These are phyloP conservation scores for Pheosia gnoma DNA, from an alignment of 2,888 invertebrate genomes.

Conservation along the genomic window DNA sequence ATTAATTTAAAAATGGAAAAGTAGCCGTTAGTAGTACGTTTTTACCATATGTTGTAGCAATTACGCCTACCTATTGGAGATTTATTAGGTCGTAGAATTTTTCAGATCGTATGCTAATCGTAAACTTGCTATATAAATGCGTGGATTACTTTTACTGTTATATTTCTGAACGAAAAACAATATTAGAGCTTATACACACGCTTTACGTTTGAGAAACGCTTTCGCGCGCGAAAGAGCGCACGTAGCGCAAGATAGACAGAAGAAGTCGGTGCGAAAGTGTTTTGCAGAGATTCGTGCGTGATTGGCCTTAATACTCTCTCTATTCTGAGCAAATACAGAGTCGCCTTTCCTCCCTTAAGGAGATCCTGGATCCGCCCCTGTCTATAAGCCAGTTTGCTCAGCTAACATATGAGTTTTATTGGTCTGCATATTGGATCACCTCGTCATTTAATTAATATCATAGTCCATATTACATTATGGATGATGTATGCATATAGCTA, in stretches of 20 bases:
- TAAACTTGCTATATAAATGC: neutral
- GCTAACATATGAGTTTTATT: constrained; percentile 3
- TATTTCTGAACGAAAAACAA: neutral
- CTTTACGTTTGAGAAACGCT: too few species aligned
- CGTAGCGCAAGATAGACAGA: too few species aligned
- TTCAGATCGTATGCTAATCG: neutral
- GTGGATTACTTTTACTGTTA: neutral
- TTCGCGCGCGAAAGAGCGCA: too few species aligned
- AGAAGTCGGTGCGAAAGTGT: too few species aligned
- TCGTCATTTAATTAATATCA: neutral
- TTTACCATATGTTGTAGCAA: too few species aligned
- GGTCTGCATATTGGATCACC: neutral
- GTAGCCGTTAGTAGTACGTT: too few species aligned
- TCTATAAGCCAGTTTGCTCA: neutral
- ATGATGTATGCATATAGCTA: neutral
- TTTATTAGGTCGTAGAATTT: neutral
- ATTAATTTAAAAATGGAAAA: neutral
- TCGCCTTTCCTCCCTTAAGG: too few species aligned
- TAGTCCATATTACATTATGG: neutral
- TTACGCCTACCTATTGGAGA: too few species aligned
- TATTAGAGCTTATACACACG: neutral
- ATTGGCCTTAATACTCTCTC: too few species aligned
- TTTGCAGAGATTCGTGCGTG: too few species aligned
- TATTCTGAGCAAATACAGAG: too few species aligned
- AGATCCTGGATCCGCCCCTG: too few species aligned